A percentile compares a stretch with the other conserved stretches of the same genome.
phyloP scores from a whole-genome alignment of 2,797 vertebrate species.

The Lateolabrax maculatus region DNA sequence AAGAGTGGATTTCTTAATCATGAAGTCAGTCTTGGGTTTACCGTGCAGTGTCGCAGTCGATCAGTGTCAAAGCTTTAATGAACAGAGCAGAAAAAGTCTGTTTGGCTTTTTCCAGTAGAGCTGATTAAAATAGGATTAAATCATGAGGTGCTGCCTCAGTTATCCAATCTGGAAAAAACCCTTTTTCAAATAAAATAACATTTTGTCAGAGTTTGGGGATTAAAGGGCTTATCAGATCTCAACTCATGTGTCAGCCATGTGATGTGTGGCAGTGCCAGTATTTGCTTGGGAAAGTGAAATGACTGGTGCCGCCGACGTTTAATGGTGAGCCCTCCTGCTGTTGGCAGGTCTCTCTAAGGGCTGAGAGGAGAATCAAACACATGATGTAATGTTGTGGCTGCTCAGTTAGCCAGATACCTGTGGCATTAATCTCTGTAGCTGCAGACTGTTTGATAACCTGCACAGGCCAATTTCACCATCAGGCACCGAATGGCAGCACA shows the following conservation, averaged over 20 bases:
- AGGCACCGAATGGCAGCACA: neutral
- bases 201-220: conserved; percentile 16
- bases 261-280: neutral
- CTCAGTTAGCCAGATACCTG: neutral
- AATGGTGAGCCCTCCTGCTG: neutral
- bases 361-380: conserved; percentile 1
- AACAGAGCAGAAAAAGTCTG: conserved; percentile 24
- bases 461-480: neutral
- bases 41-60: neutral
- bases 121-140: conserved; percentile 38
- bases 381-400: neutral
- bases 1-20: conserved; percentile 13
- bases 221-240: conserved; percentile 22
- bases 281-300: conserved; percentile 8
- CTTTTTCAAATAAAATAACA: conserved; percentile 10
- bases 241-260: neutral
- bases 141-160: neutral
- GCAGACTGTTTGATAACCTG: neutral
- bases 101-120: conserved; percentile 32
- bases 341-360: neutral
- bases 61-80: conserved; percentile 40
- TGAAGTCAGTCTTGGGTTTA: conserved; percentile 12
- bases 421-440: neutral
- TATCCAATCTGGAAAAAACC: neutral
- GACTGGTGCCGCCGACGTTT: neutral